Evolutionary conservation across 1,140 invertebrate genomes (phyloP).

Genomic region (Solenopsis invicta): DNA sequence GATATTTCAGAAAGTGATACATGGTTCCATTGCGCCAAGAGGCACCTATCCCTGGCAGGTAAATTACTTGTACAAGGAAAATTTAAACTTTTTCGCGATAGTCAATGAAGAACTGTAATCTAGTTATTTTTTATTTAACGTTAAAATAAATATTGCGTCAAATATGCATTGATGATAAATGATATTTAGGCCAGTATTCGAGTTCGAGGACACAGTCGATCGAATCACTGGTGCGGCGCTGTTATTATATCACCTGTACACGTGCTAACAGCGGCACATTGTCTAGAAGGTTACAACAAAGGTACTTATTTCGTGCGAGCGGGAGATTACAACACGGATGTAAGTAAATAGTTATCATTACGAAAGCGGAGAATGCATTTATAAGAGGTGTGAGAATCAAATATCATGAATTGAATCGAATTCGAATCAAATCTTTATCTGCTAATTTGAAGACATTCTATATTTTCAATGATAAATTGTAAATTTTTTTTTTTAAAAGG

Average conservation of each 20-base stretch:
- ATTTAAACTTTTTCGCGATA: neutral
- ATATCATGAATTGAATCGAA: too few relatives aligned
- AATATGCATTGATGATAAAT: neutral
- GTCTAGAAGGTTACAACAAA: slow-evolving; percentile 90
- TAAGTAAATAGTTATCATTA: slow-evolving; percentile 72
- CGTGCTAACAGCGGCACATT: slow-evolving; percentile 94
- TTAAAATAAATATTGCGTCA: slow-evolving; percentile 18
- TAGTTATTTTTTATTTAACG: neutral
- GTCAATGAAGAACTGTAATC: neutral
- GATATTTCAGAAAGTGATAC: slow-evolving; percentile 87
- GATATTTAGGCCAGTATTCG: slow-evolving; percentile 90
- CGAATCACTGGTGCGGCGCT: slow-evolving; percentile 93
- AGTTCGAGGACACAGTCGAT: slow-evolving; percentile 87
- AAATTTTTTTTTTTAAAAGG: too few relatives aligned
- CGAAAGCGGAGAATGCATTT: too few relatives aligned
- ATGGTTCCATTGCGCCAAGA: slow-evolving; percentile 87
- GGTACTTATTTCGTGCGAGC: slow-evolving; percentile 90
- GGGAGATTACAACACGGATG: slow-evolving; percentile 91
- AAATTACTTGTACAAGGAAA: slow-evolving; percentile 26
- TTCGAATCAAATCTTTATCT: too few relatives aligned
- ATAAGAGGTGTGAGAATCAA: too few relatives aligned
- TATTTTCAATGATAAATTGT: too few relatives aligned
- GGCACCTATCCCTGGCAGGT: slow-evolving; percentile 94
- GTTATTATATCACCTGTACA: slow-evolving; percentile 91
- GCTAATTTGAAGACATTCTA: too few relatives aligned